phyloP scores from a whole-genome alignment of 2,888 invertebrate species.

The Lissonota sp. region DNA sequence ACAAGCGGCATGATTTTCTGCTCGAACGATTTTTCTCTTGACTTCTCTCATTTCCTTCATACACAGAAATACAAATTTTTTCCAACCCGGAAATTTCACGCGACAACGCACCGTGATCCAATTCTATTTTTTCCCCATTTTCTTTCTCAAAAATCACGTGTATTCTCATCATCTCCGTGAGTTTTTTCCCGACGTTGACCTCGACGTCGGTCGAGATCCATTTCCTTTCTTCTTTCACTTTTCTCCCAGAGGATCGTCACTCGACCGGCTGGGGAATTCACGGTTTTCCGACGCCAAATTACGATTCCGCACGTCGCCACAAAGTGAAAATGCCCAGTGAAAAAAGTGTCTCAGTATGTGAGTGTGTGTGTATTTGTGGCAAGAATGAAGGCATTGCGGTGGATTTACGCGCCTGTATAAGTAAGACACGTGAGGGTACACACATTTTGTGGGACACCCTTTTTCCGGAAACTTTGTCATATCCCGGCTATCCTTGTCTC shows the following conservation, averaged over 20 bases:
- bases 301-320: constrained; percentile 62
- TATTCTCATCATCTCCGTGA: constrained; percentile 24
- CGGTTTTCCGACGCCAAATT: constrained; percentile 60
- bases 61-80: constrained; percentile 30
- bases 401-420: constrained; percentile 38
- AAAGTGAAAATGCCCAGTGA: constrained; percentile 60
- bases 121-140: no score
- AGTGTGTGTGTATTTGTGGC: neutral
- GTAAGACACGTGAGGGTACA: constrained; percentile 20
- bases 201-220: constrained; percentile 55
- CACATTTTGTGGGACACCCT: constrained; percentile 28
- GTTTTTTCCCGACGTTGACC: constrained; percentile 45
- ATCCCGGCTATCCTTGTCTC: constrained; percentile 16
- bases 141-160: constrained; percentile 28
- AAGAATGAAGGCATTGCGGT: constrained; percentile 30
- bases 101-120: constrained; percentile 30
- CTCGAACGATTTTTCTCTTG: constrained; percentile 34
- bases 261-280: constrained; percentile 61
- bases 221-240: constrained; percentile 58
- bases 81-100: constrained; percentile 58
- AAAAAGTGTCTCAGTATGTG: constrained; percentile 20
- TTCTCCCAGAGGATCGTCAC: constrained; percentile 23
- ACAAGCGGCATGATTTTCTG: constrained; percentile 31
- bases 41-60: constrained; percentile 17
- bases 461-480: constrained; percentile 52